A percentile compares a stretch with the other conserved stretches of the same genome.
These are phyloP conservation scores for Ciconia stormi DNA, from an alignment of 2,113 vertebrate genomes.

Conservation along the genomic window DNA sequence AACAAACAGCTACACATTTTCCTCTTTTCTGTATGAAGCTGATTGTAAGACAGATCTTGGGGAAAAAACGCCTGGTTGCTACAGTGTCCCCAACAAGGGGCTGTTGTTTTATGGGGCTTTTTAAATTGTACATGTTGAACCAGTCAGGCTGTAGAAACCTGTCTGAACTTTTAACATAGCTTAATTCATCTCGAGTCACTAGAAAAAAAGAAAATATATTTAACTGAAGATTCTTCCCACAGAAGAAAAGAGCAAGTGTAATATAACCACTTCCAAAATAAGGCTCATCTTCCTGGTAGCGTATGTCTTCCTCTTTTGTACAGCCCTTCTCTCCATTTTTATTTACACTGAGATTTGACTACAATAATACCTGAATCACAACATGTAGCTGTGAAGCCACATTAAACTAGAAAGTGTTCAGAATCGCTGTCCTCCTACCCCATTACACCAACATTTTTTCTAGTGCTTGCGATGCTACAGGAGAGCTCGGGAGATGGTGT, in stretches of 20 bases:
- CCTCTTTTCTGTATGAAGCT: background rate
- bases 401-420: no score
- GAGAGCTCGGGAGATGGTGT: no score
- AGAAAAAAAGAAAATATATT: background rate
- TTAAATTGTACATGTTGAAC: background rate
- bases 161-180: background rate
- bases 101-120: background rate
- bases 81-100: background rate
- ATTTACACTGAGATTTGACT: background rate
- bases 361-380: background rate
- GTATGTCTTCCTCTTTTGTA: background rate
- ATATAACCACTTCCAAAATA: background rate
- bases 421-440: background rate
- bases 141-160: background rate
- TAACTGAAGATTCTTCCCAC: background rate
- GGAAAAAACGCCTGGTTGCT: no score
- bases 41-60: background rate
- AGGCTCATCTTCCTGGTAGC: background rate
- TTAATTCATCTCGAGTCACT: background rate
- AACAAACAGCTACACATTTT: background rate
- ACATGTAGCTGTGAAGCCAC: background rate
- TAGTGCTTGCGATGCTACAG: background rate
- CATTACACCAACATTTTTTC: background rate
- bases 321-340: background rate
- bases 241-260: background rate